Evolutionary conservation across 2,797 vertebrate genomes (phyloP).

Genomic region (Ctenopoma multispine): DNA sequence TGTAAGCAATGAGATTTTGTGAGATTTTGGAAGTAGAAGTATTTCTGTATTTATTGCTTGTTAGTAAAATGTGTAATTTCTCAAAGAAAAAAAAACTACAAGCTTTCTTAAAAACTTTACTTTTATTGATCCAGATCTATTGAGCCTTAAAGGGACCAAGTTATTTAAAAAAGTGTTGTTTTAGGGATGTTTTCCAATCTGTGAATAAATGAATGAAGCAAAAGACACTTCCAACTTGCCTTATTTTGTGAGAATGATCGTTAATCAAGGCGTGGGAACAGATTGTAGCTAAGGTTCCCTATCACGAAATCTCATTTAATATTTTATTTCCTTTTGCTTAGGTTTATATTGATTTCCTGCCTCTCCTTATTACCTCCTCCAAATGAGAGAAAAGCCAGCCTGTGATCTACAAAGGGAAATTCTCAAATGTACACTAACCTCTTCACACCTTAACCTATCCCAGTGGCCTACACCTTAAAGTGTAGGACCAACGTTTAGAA

Average conservation of each 20-base stretch:
- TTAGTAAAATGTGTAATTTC: slow-evolving; percentile 75
- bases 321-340: slow-evolving; percentile 30
- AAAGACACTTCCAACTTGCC: slow-evolving; percentile 35
- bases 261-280: slow-evolving; percentile 46
- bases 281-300: slow-evolving; percentile 30
- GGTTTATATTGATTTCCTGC: slow-evolving; percentile 60
- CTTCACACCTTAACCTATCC: slow-evolving; percentile 18
- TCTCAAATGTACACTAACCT: not conserved
- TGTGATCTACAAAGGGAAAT: slow-evolving; percentile 32
- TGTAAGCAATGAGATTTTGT: slow-evolving; percentile 74
- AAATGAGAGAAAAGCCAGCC: slow-evolving; percentile 50
- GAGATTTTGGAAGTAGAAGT: slow-evolving; percentile 73
- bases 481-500: not conserved
- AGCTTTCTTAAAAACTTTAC: slow-evolving; percentile 74
- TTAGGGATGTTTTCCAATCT: slow-evolving; percentile 82
- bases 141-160: slow-evolving; percentile 84
- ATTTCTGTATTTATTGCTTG: slow-evolving; percentile 82
- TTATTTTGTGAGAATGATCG: slow-evolving; percentile 44
- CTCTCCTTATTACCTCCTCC: slow-evolving; percentile 44
- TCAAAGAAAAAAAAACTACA: slow-evolving; percentile 40
- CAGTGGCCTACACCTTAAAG: not conserved
- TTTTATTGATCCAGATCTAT: slow-evolving; percentile 77
- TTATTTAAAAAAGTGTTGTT: slow-evolving; percentile 76
- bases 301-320: slow-evolving; percentile 40
- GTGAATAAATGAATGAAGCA: slow-evolving; percentile 86